Base-by-base conservation (phyloP, 2,113 vertebrate genomes). In the Donacobius atricapilla region DNA sequence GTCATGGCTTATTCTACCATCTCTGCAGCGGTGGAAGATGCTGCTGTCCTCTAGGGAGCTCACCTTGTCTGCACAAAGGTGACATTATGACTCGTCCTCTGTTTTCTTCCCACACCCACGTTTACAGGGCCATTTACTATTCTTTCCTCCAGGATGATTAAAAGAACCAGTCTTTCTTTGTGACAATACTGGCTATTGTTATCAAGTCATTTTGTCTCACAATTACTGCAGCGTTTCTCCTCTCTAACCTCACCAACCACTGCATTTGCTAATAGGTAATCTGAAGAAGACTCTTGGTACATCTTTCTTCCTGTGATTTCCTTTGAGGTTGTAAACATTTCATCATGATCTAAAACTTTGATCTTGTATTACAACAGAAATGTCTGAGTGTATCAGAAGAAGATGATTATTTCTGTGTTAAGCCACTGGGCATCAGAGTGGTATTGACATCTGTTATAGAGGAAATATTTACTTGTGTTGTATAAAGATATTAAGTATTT, bases 1-100 rank as follows among this genome's bases (percentile, higher is more conserved):
- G 13, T 45, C 48, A 27, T 1, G 7, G 13, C 18, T 82, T 84
- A 19, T 63, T 78, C 71, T 47, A 63, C 15, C 22, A 11, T 73
- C 25, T 77, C 45, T 87, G 56, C 60, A 44, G 64, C 0, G 0
- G 24, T 3, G 31, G 45, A 64, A 66, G 33, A 31, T 6, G 4
- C n/a, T 65, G 73, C 35, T 1, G 0, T 63, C 79, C 56, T 75
- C 65, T 33, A 44, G 13, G 27, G 37, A 45, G 22, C 40, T 90
- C 2, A 2, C 40, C 25, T 89, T 73, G 72, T 35, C 50, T 33
- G 21, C 3, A 3, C 54, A 18, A 76, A 48, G 24, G 39, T 5
- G 3, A 47, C 1, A 3, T 50, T 48, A 23, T 6, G 15, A n/a
- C 47, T 73, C 65, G 69, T 72, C 13, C 58, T 15, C 48, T 5